Evolutionary conservation across 2,797 vertebrate species (phyloP).

Genomic region (Ctenopoma multispine): DNA sequence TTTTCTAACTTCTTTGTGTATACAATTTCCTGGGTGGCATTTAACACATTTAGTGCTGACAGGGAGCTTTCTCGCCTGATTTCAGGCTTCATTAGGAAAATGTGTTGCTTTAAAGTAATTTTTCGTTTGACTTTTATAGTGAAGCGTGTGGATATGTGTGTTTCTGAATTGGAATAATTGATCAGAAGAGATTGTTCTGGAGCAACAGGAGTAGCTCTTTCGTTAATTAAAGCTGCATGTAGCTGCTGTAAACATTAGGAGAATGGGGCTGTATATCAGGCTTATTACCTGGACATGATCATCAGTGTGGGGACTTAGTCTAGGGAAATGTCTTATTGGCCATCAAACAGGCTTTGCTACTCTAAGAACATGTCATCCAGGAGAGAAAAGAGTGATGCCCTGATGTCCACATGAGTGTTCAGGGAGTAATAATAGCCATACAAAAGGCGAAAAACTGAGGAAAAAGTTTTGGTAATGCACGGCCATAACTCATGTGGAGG

Average conservation of each 20-base stretch:
- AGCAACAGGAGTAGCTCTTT: conserved; percentile 64
- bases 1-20: conserved; percentile 58
- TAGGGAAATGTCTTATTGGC: conserved; percentile 50
- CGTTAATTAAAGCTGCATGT: conserved; percentile 77
- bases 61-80: conserved; percentile 42
- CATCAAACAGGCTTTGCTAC: conserved; percentile 48
- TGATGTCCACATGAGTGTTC: conserved; percentile 8
- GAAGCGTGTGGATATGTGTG: conserved; percentile 28
- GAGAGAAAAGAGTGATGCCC: conserved; percentile 4
- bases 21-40: conserved; percentile 52
- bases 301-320: conserved; percentile 53
- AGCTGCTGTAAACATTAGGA: conserved; percentile 67
- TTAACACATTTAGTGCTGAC: conserved; percentile 63
- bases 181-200: conserved; percentile 63
- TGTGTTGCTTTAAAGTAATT: conserved; percentile 53
- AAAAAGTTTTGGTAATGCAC: conserved; percentile 16
- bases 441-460: conserved; percentile 4
- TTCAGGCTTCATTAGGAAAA: conserved; percentile 60
- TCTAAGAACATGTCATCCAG: conserved; percentile 5
- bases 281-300: conserved; percentile 68
- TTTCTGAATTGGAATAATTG: conserved; percentile 72
- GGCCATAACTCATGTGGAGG: conserved; percentile 19
- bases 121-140: conserved; percentile 51
- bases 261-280: conserved; percentile 73
- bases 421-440: not conserved